These are phyloP conservation scores for Gambelia wislizenii DNA, from an alignment of 2,797 vertebrate species.

Conservation along the genomic window DNA sequence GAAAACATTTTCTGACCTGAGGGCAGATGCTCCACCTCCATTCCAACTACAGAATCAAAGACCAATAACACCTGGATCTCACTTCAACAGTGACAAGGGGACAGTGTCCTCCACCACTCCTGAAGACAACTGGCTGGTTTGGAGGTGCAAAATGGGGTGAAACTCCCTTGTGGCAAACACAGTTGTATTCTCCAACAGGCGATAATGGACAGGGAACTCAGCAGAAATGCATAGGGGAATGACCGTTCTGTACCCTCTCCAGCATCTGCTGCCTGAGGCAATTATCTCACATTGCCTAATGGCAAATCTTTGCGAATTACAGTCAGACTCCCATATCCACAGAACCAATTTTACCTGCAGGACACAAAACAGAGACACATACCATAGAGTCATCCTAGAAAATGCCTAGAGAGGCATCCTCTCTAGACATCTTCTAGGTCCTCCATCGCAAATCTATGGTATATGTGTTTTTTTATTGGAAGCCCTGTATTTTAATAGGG, in stretches of 20 bases:
- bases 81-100: background rate
- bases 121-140: background rate
- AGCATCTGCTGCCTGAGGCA: background rate
- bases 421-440: no score
- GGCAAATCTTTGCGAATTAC: background rate
- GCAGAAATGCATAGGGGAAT: background rate
- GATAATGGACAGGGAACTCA: background rate
- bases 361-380: no score
- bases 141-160: background rate
- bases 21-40: background rate
- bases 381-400: no score
- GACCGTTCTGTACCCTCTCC: background rate
- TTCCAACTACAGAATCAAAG: background rate
- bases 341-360: no score
- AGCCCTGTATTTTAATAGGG: no score
- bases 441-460: no score
- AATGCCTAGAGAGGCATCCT: no score
- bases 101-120: background rate
- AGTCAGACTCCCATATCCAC: no score
- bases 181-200: background rate
- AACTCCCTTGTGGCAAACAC: background rate
- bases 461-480: no score
- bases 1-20: background rate
- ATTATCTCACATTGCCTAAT: background rate
- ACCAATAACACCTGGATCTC: no score